phyloP scores from a whole-genome alignment of 2,113 vertebrate species.

The Recurvirostra avosetta region DNA sequence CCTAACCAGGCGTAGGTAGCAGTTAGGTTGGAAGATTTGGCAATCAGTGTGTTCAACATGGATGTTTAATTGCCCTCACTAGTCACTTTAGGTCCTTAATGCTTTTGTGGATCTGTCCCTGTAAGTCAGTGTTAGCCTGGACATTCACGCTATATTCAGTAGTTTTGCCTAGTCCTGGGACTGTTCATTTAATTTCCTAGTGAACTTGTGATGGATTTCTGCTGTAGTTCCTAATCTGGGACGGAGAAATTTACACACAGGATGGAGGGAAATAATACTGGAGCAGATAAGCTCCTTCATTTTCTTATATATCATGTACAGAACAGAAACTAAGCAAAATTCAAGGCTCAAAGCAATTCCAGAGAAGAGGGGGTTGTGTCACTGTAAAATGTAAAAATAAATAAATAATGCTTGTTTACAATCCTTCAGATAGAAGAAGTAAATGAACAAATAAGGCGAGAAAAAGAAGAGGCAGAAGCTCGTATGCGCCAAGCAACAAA shows the following conservation, averaged over 20 bases:
- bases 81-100: background rate
- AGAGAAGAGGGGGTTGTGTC: background rate
- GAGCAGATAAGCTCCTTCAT: background rate
- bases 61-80: background rate
- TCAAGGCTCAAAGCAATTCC: background rate
- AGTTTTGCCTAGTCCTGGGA: background rate
- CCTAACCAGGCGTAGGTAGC: background rate
- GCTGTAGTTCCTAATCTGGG: background rate
- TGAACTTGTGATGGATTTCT: background rate
- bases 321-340: background rate
- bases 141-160: background rate
- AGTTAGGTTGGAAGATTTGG: background rate
- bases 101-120: slow-evolving; percentile 22
- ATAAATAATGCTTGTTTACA: background rate
- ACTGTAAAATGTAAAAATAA: background rate
- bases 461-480: slow-evolving; percentile 89
- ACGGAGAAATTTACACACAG: rapidly evolving
- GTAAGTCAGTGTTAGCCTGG: background rate
- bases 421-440: slow-evolving; percentile 88
- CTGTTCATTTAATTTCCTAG: background rate
- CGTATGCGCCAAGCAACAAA: slow-evolving; percentile 86
- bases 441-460: slow-evolving; percentile 88
- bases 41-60: rapidly evolving
- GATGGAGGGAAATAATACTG: background rate
- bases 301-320: background rate